phyloP scores from a whole-genome alignment of 1,140 invertebrate genomes.

The Drosophila paulistorum region DNA sequence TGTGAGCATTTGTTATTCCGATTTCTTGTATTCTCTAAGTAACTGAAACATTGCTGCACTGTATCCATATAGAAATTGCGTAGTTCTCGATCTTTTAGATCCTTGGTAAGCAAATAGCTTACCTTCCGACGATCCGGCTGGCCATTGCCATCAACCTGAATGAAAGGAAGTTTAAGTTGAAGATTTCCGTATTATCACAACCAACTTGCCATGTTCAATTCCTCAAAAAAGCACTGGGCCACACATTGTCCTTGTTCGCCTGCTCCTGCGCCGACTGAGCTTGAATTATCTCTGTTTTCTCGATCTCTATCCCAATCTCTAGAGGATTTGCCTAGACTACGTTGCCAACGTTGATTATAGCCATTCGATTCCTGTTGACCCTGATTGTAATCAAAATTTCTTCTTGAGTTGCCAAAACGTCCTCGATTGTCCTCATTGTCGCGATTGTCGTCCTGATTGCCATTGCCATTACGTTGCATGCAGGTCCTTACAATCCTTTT shows the following conservation, averaged over 20 bases:
- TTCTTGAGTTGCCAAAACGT: constrained; percentile 23
- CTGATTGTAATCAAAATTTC: constrained; percentile 35
- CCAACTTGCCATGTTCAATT: constrained; percentile 84
- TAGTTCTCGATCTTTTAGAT: constrained; percentile 84
- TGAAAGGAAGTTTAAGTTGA: background rate
- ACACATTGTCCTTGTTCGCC: constrained; percentile 76
- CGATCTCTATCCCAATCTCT: constrained; percentile 34
- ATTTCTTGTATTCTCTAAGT: constrained; percentile 83
- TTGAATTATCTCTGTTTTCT: constrained; percentile 34
- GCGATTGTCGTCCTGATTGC: background rate
- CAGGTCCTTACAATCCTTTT: constrained; percentile 69
- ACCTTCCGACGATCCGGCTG: constrained; percentile 85
- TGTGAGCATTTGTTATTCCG: constrained; percentile 84
- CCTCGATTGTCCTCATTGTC: constrained; percentile 42
- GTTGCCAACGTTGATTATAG: constrained; percentile 21
- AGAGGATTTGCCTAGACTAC: constrained; percentile 24
- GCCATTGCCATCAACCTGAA: constrained; percentile 84
- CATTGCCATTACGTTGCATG: constrained; percentile 57
- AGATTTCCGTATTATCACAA: background rate
- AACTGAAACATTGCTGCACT: constrained; percentile 85
- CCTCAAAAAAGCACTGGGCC: constrained; percentile 84
- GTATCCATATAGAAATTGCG: constrained; percentile 85
- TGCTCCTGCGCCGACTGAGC: constrained; percentile 32
- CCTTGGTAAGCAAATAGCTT: constrained; percentile 84
- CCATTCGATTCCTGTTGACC: constrained; percentile 20